Conservation (phyloP, 1,140 invertebrate species). For the Fopius arisanus region DNA sequence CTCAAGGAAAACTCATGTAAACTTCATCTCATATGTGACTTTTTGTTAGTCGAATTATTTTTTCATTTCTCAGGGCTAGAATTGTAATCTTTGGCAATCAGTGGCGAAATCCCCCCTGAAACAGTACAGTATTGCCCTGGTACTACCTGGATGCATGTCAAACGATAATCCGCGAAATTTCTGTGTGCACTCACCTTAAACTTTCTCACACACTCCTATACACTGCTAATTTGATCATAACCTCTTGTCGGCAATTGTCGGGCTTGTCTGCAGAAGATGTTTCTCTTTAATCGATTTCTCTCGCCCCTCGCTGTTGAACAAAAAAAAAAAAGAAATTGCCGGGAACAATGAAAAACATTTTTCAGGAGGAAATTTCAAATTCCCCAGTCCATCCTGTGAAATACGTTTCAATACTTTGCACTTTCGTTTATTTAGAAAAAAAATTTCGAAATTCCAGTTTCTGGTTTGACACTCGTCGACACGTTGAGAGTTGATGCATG, state of each 20-base stretch:
- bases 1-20: no score
- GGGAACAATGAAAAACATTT: no score
- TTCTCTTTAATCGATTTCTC: background rate
- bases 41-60: no score
- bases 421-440: no score
- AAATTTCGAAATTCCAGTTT: background rate
- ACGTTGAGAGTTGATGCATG: background rate
- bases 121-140: background rate
- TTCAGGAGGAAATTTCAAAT: no score
- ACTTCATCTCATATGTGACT: no score
- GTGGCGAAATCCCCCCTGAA: background rate
- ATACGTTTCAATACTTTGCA: no score
- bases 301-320: no score
- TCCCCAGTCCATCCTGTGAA: no score
- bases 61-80: no score
- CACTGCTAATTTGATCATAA: slow-evolving; percentile 28
- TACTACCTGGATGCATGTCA: background rate
- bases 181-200: slow-evolving; percentile 17
- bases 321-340: no score
- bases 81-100: slow-evolving; percentile 6
- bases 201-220: slow-evolving; percentile 3
- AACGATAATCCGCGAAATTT: slow-evolving; percentile 11
- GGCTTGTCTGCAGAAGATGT: background rate
- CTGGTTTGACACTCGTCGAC: background rate
- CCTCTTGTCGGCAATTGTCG: slow-evolving; percentile 17